phyloP scores from a whole-genome alignment of 92 coral and sea anemone species.

The Palythoa grandiflora region DNA sequence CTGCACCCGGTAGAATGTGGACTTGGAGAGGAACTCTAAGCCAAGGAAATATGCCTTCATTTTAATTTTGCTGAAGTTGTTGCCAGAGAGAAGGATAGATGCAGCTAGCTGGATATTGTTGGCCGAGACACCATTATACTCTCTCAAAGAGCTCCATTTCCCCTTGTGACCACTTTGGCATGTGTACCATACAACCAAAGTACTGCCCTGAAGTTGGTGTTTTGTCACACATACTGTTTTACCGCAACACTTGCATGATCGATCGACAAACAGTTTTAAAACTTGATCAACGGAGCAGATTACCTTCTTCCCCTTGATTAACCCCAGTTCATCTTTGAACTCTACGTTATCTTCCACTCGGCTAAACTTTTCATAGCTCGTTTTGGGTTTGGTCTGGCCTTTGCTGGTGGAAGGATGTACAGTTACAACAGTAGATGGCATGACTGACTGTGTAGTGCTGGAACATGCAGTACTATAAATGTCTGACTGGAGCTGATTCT shows the following conservation, averaged over 20 bases:
- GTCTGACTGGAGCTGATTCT: constrained; percentile 16
- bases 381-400: neutral
- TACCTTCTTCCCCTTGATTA: neutral
- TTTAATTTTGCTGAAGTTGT: constrained; percentile 14
- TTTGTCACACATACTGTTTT: neutral
- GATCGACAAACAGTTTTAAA: neutral
- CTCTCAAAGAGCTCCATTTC: constrained; percentile 1
- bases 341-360: neutral
- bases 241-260: neutral
- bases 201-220: neutral
- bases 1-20: constrained; percentile 39
- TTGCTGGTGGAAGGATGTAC: neutral
- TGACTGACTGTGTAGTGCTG: constrained; percentile 25
- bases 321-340: constrained; percentile 15
- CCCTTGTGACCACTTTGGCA: constrained; percentile 2
- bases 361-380: neutral
- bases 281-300: neutral
- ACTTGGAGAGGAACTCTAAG: constrained; percentile 24
- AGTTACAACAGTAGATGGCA: neutral
- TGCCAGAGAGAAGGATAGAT: constrained; percentile 43
- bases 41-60: constrained; percentile 36
- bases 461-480: neutral
- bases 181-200: neutral
- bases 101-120: constrained; percentile 48
- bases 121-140: constrained; percentile 21